These are phyloP conservation scores for Dermochelys coriacea DNA, from an alignment of 2,797 vertebrate species.

Conservation along the genomic window DNA sequence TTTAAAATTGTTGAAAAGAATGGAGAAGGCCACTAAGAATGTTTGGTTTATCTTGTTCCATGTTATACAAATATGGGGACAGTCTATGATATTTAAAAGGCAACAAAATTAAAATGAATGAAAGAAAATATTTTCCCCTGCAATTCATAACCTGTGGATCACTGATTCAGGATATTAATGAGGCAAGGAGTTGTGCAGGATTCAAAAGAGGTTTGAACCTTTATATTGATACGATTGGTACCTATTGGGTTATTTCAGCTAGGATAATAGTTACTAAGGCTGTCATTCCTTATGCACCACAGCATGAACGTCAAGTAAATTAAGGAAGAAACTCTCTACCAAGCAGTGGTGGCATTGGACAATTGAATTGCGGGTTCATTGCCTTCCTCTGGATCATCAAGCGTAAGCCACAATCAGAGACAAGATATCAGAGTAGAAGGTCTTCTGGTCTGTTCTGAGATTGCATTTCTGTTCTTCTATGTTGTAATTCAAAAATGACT, in stretches of 20 bases:
- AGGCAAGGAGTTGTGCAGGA: neutral
- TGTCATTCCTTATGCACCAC: neutral
- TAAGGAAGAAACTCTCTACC: neutral
- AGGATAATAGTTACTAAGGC: neutral
- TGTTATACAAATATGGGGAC: neutral
- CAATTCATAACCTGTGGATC: neutral
- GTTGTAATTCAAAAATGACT: neutral
- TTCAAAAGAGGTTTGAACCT: neutral
- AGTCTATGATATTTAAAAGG: neutral
- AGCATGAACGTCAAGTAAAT: neutral
- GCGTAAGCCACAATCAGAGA: neutral
- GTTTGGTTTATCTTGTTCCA: neutral
- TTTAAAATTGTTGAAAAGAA: neutral
- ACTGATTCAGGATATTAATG: neutral
- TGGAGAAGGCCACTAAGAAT: accelerated
- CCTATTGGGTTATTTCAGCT: neutral
- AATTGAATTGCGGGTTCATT: neutral
- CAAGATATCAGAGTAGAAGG: neutral
- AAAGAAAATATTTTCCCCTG: neutral
- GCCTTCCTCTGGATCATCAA: neutral
- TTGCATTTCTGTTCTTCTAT: neutral
- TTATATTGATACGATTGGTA: neutral
- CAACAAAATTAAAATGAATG: neutral
- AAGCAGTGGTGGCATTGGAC: neutral
- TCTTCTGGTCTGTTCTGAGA: neutral